Evolutionary conservation across 2,113 vertebrate genomes (phyloP).

Genomic region (Epinephelus cyanopodus): DNA sequence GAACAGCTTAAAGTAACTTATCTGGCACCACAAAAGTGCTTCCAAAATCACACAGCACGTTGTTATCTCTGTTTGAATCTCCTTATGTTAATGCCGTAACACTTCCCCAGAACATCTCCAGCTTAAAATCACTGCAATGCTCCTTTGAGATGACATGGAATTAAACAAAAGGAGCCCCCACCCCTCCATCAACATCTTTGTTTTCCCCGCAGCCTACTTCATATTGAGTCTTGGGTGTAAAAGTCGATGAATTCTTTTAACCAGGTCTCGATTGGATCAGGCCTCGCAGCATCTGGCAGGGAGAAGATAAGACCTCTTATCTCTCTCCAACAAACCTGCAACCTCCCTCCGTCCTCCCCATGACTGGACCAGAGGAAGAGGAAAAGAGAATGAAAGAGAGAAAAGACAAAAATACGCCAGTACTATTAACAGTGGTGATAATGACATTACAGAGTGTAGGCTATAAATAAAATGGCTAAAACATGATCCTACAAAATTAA

Average conservation of each 20-base stretch:
- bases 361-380: slow-evolving; percentile 37
- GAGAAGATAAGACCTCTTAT: slow-evolving; percentile 84
- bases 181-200: slow-evolving; percentile 41
- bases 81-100: background rate
- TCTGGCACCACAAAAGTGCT: background rate
- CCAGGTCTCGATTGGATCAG: slow-evolving; percentile 78
- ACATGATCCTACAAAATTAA: background rate
- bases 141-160: slow-evolving; percentile 31
- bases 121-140: slow-evolving; percentile 13
- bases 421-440: background rate
- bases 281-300: slow-evolving; percentile 74
- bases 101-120: background rate
- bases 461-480: background rate
- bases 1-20: background rate
- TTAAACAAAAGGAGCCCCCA: slow-evolving; percentile 14
- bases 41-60: background rate
- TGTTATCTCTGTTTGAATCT: background rate
- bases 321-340: slow-evolving; percentile 65
- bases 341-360: slow-evolving; percentile 69
- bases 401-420: slow-evolving; percentile 37
- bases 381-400: slow-evolving; percentile 7
- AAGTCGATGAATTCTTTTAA: slow-evolving; percentile 82
- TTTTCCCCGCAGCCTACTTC: slow-evolving; percentile 54
- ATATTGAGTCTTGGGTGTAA: slow-evolving; percentile 68
- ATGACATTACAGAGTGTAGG: background rate